phyloP scores from a whole-genome alignment of 2,888 invertebrate genomes.

The Callyntrura guangdongensis region DNA sequence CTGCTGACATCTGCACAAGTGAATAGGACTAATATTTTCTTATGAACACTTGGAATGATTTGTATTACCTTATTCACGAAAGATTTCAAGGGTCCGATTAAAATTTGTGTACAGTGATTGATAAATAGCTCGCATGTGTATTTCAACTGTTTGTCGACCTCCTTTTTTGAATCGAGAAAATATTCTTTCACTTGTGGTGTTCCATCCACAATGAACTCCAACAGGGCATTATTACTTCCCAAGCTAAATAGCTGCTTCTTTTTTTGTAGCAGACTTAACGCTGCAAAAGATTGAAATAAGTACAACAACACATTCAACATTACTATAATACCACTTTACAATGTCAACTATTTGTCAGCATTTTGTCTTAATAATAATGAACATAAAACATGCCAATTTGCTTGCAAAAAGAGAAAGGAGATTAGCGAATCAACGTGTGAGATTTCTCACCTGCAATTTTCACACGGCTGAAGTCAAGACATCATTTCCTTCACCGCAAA shows the following conservation, averaged over 20 bases:
- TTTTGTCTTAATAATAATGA: slow-evolving; percentile 25
- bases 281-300: slow-evolving; percentile 85
- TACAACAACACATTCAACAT: slow-evolving; percentile 6
- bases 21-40: too few relatives aligned
- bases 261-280: slow-evolving; percentile 88
- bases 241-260: slow-evolving; percentile 94
- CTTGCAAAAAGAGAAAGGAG: slow-evolving; percentile 49
- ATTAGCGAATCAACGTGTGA: slow-evolving; percentile 71
- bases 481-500: slow-evolving; percentile 97
- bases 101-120: slow-evolving; percentile 90
- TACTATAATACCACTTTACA: neutral
- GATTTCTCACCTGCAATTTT: slow-evolving; percentile 91
- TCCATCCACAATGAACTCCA: slow-evolving; percentile 97
- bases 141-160: slow-evolving; percentile 97
- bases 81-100: slow-evolving; percentile 91
- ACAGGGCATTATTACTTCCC: slow-evolving; percentile 94
- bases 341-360: neutral
- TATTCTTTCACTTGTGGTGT: slow-evolving; percentile 97
- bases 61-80: slow-evolving; percentile 91
- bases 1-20: neutral
- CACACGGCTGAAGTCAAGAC: slow-evolving; percentile 96
- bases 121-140: slow-evolving; percentile 96
- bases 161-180: slow-evolving; percentile 97
- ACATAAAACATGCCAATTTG: neutral
- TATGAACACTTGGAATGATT: too few relatives aligned